Conservation (phyloP, 23 tunicate species). For the Phallusia fumigata region DNA sequence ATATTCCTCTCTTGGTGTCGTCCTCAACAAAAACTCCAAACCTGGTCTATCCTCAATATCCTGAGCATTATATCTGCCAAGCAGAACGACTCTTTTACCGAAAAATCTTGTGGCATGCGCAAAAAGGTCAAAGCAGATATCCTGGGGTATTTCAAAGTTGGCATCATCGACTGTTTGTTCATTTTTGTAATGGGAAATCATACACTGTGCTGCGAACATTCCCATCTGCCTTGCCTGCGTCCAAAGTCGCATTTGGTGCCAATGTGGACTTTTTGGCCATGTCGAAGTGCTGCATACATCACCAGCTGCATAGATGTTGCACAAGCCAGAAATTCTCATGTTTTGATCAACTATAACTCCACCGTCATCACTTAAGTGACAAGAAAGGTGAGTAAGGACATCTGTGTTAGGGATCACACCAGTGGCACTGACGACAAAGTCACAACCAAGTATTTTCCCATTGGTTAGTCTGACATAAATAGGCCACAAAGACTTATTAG, state of each 20-base stretch:
- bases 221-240: constrained; percentile 96
- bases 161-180: not conserved
- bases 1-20: constrained; percentile 58
- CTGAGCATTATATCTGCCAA: constrained; percentile 75
- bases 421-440: constrained; percentile 87
- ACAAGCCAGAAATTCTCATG: constrained; percentile 63
- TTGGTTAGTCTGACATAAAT: constrained; percentile 53
- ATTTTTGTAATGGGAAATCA: constrained; percentile 25
- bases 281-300: constrained; percentile 70
- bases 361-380: constrained; percentile 36
- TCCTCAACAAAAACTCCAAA: constrained; percentile 50
- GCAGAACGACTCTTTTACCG: constrained; percentile 61
- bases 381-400: constrained; percentile 33
- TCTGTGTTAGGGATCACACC: constrained; percentile 69
- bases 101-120: constrained; percentile 79
- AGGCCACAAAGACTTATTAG: constrained; percentile 49
- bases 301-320: constrained; percentile 81
- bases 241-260: constrained; percentile 93
- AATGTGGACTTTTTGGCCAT: constrained; percentile 64
- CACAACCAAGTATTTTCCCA: constrained; percentile 51
- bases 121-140: constrained; percentile 85
- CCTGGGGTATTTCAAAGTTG: constrained; percentile 22
- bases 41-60: constrained; percentile 21
- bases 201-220: constrained; percentile 75
- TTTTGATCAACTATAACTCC: constrained; percentile 73